phyloP scores from a whole-genome alignment of 2,113 vertebrate genomes.

The Heteronetta atricapilla region DNA sequence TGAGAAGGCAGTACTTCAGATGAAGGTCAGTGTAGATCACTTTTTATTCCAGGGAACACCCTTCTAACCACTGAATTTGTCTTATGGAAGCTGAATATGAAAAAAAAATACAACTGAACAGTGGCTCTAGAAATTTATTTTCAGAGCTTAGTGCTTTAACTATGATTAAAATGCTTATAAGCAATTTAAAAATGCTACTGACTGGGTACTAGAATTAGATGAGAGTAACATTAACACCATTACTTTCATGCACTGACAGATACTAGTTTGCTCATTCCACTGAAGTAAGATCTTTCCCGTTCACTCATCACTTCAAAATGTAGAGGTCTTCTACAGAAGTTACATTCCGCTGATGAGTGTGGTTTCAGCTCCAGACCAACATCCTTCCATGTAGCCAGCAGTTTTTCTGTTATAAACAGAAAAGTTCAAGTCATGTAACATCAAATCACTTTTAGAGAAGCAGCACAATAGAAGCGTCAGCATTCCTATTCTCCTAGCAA shows the following conservation, averaged over 20 bases:
- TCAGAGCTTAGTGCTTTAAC: slow-evolving; percentile 50
- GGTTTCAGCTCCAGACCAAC: slow-evolving; percentile 88
- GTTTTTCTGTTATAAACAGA: slow-evolving; percentile 79
- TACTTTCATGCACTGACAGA: slow-evolving; percentile 85
- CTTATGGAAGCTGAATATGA: neutral
- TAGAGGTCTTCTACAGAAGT: slow-evolving; percentile 92
- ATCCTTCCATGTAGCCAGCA: slow-evolving; percentile 88
- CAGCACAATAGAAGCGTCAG: neutral
- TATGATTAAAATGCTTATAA: slow-evolving; percentile 67
- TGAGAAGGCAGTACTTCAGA: neutral
- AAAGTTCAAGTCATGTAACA: neutral
- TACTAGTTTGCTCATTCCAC: slow-evolving; percentile 89
- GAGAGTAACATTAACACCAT: neutral
- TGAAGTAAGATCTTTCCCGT: slow-evolving; percentile 92
- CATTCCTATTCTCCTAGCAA: neutral
- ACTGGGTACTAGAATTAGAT: neutral
- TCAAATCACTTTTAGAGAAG: neutral
- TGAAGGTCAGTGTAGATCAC: neutral
- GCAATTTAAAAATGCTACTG: slow-evolving; percentile 68
- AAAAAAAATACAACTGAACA: neutral
- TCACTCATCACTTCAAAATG: slow-evolving; percentile 96
- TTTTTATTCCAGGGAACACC: neutral
- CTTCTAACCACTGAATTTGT: neutral
- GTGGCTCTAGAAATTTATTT: slow-evolving; percentile 70
- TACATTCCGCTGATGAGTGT: slow-evolving; percentile 90